Base-by-base conservation (phyloP, 1,140 invertebrate species). In the Subanguina moxae region DNA sequence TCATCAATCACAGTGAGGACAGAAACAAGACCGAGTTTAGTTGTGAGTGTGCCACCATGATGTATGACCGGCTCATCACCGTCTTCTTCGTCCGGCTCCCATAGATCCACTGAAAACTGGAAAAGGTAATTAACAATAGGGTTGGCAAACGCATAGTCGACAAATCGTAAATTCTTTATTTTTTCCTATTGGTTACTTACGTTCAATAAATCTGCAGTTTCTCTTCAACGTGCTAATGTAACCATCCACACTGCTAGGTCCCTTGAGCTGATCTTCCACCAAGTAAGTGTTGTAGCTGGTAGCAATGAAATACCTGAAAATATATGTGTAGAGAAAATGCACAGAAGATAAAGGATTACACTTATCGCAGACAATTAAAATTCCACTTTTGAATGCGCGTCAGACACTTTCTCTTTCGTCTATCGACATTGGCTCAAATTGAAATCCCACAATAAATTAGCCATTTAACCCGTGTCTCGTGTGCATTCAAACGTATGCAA, bases 21-120 rank as follows among this genome's bases (percentile, higher is more conserved):
- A 72, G 86, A 85, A 57, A 82, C 73, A 68, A 88, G 85, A 62
- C 84, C 78, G 30, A 88, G 84, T 76, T 86, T 87, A 45, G 84
- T 85, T 1, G 87, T 88, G 13, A 87, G 76, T 9, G 87, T 88
- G 72, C 87, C 85, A 23, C 87, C 87, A 73, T 88, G 87, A 75
- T 85, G 88, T 57, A 86, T 82, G 21, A 85, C 68, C 13, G 87
- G 87, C 65, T 86, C 86, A 57, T 82, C 78, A 23, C 86, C 84
- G 19, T 84, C 83, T 1, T 86, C 87, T 72, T 88, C 63, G 28
- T 80, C 80, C 13, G 80, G 78, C 28, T 82, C 87, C 87, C 87
- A 88, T 46, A 87, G 83, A 76, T 89, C 88, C 72, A 88, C 86
- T 88, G 56, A 67, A 57, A 73, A 61, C 8, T 21, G 3, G 19